These are phyloP conservation scores for Hyles vespertilio DNA, from an alignment of 1,140 invertebrate genomes.

Conservation along the genomic window DNA sequence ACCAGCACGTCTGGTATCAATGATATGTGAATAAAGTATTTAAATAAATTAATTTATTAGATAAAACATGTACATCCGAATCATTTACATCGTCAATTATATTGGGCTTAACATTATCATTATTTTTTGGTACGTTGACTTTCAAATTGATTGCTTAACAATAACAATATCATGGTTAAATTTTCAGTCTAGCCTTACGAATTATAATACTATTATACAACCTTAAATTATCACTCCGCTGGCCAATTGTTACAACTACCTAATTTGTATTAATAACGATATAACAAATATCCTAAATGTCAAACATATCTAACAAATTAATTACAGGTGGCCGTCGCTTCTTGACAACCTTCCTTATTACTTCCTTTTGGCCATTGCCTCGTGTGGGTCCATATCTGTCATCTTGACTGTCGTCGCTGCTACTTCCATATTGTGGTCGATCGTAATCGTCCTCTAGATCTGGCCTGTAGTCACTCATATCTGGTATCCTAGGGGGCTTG, in stretches of 20 bases:
- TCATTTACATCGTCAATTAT: too few species aligned
- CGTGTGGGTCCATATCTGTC: constrained; percentile 43
- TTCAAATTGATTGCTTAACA: too few species aligned
- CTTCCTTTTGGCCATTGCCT: constrained; percentile 42
- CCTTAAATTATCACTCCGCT: constrained; percentile 1
- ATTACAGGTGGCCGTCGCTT: constrained; percentile 54
- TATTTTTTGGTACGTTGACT: too few species aligned
- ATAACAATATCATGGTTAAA: too few species aligned
- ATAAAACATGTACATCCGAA: too few species aligned
- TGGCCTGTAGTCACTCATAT: constrained; percentile 40
- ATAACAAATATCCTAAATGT: constrained; percentile 47
- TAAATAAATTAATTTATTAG: too few species aligned
- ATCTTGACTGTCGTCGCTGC: constrained; percentile 44
- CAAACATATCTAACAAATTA: constrained; percentile 65
- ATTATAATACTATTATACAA: background rate
- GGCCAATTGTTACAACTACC: constrained; percentile 13
- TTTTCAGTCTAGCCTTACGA: background rate
- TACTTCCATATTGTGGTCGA: constrained; percentile 28
- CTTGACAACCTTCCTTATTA: constrained; percentile 61
- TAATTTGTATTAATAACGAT: constrained; percentile 53
- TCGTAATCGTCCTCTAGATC: constrained; percentile 53
- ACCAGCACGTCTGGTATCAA: too few species aligned
- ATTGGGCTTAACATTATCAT: too few species aligned
- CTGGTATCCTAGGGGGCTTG: constrained; percentile 42
- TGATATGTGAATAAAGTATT: too few species aligned